Base-by-base conservation (phyloP, 1,140 invertebrate species). In the Rhysida immarginata region DNA sequence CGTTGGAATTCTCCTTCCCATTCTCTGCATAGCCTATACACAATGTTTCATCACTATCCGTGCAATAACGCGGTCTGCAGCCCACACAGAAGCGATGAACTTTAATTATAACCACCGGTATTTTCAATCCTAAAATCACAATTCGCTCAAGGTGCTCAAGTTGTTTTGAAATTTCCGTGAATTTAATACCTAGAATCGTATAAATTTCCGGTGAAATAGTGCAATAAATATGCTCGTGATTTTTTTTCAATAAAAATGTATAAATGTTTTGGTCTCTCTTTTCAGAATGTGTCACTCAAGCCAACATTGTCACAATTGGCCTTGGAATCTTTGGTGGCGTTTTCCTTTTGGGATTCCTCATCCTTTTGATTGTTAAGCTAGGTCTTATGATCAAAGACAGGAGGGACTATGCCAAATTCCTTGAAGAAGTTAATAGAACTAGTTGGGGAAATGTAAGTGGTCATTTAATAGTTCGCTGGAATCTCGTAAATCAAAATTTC, bases 281-380 rank as follows among this genome's bases (percentile, higher is more conserved):
- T 53, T 29, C 29, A 60, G 62, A 63, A 27, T 63, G 62, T 53
- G 60, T 61, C 20, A 27, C 26, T 18, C 53, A 44, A 35, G 54
- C 58, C n/a, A 56, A 60, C 35, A 54, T 60, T 0, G 20, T 50
- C n/a, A 46, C 51, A 26, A 59, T 62, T 26, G 55, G 55, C 2
- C 43, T 54, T n/a, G 54, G 55, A 29, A 49, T 63, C 3, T 55
- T 57, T 26, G 53, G 35, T 27, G 53, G 58, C 2, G 55, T 63
- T 13, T 58, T 63, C 23, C 14, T 63, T 2, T 57, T 62, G 42
- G 62, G 62, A 13, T 20, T 63, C 2, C 27, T 63, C 42, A 46
- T 58, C 21, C 14, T 62, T 16, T 42, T 63, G 11, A 29, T 61
- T 51, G 43, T 29, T 25, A 49, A 57, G 35, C 48, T 62, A 23